These are phyloP conservation scores for Drepanosiphum platanoidis DNA, from an alignment of 2,888 invertebrate species.

Conservation along the genomic window DNA sequence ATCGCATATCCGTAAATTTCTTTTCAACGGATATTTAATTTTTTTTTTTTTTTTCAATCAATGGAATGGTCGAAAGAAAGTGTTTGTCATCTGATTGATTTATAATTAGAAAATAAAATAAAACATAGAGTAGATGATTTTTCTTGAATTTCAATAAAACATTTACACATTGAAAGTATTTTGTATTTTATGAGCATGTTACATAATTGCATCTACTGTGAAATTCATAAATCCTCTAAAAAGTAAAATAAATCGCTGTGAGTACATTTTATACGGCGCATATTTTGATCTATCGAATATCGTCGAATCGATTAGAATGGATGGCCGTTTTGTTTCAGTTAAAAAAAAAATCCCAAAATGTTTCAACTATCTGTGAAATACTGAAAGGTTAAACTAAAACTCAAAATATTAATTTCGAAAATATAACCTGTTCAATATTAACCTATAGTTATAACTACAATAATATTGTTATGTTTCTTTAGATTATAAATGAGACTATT, in stretches of 20 bases:
- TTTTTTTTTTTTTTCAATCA: too few species aligned
- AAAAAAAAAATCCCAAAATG: neutral
- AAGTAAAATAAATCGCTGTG: constrained; percentile 7
- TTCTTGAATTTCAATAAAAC: neutral
- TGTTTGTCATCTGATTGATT: too few species aligned
- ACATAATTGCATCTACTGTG: neutral
- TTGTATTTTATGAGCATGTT: neutral
- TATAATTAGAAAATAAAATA: neutral
- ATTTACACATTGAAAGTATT: neutral
- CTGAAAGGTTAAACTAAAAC: neutral
- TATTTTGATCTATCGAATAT: neutral
- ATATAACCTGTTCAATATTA: too few species aligned
- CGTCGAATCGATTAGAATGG: neutral
- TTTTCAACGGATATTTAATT: too few species aligned
- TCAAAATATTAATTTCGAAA: neutral
- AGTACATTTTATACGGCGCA: neutral
- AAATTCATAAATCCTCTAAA: neutral
- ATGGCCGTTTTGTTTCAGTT: neutral
- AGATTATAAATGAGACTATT: too few species aligned
- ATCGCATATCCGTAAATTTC: too few species aligned
- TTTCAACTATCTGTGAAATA: neutral
- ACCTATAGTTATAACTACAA: too few species aligned
- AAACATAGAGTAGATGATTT: neutral
- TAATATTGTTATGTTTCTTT: too few species aligned
- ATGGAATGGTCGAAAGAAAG: too few species aligned